Percentiles rank a stretch among this genome's conserved stretches.
These are phyloP conservation scores for Melanogrammus aeglefinus DNA, from an alignment of 2,797 vertebrate genomes.

Conservation along the genomic window DNA sequence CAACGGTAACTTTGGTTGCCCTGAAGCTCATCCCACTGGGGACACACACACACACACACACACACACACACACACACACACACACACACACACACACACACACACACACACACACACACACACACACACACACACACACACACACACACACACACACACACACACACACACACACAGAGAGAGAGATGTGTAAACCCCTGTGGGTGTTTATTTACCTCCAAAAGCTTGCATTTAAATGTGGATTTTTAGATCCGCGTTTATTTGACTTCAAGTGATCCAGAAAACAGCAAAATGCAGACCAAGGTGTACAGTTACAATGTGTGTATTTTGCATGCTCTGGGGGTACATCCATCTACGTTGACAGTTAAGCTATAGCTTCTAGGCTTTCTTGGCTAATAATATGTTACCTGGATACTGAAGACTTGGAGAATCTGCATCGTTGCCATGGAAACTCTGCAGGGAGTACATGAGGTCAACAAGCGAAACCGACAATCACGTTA, in stretches of 20 bases:
- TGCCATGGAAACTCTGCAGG: not conserved
- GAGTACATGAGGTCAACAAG: not conserved
- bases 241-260: not conserved
- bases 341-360: not conserved
- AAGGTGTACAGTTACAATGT: not conserved
- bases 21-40: not conserved
- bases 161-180: no score
- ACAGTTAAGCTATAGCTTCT: not conserved
- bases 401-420: not conserved
- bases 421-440: not conserved
- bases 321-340: not conserved
- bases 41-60: no score
- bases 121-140: no score
- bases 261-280: not conserved
- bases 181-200: no score
- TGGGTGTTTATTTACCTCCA: not conserved
- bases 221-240: not conserved
- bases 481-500: not conserved
- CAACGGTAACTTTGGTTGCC: not conserved
- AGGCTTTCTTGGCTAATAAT: not conserved
- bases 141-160: no score
- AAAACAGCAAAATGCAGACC: not conserved
- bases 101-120: no score
- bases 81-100: no score
- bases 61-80: no score